A percentile compares a stretch with the other conserved stretches of the same genome.
Conservation (phyloP, 2,797 vertebrate genomes). For the Kryptolebias ocellatus region DNA sequence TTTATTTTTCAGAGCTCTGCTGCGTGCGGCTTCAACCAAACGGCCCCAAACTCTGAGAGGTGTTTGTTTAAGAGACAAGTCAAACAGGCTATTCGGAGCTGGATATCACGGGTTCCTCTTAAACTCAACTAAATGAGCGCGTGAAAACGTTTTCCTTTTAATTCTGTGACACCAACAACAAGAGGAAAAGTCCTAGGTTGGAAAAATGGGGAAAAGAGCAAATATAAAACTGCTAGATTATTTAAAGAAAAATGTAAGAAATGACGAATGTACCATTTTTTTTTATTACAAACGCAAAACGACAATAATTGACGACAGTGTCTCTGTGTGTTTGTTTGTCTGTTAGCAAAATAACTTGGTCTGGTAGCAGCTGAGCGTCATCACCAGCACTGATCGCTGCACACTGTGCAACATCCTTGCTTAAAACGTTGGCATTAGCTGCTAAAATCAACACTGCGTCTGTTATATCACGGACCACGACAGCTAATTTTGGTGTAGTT, state of each 20-base stretch:
- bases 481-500: too few relatives aligned
- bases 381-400: too few relatives aligned
- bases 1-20: slow-evolving; percentile 26
- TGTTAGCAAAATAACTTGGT: not conserved
- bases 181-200: slow-evolving; percentile 29
- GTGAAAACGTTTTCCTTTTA: slow-evolving; percentile 2
- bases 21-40: slow-evolving; percentile 19
- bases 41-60: slow-evolving; percentile 4
- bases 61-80: slow-evolving; percentile 25
- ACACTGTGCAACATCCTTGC: too few relatives aligned
- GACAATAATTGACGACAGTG: too few relatives aligned
- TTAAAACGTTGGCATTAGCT: not conserved
- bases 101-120: slow-evolving; percentile 2
- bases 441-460: too few relatives aligned
- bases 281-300: too few relatives aligned
- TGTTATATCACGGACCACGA: too few relatives aligned
- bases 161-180: slow-evolving; percentile 19
- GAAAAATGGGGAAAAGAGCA: not conserved
- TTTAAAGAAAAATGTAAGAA: too few relatives aligned
- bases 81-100: slow-evolving; percentile 21
- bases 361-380: not conserved
- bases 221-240: too few relatives aligned
- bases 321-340: too few relatives aligned
- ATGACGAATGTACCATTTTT: too few relatives aligned
- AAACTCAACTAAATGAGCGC: slow-evolving; percentile 23